Percentiles rank a stretch among this genome's conserved stretches.
phyloP scores from a whole-genome alignment of 1,140 invertebrate genomes.

The Euwallacea fornicatus region DNA sequence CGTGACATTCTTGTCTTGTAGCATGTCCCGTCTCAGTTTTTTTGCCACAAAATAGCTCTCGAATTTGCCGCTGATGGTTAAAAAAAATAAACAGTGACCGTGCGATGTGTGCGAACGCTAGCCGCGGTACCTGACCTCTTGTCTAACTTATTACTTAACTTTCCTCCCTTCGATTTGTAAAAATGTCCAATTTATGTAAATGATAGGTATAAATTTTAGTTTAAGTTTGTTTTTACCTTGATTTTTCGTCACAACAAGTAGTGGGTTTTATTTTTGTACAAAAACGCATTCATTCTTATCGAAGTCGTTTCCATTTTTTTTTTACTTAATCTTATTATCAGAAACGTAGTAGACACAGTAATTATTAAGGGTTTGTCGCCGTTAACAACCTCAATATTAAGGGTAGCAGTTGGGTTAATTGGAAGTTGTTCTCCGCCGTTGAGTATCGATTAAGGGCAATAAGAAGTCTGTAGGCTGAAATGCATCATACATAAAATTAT shows the following conservation, averaged over 20 bases:
- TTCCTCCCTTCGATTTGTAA: slow-evolving; percentile 53
- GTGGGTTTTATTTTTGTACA: slow-evolving; percentile 37
- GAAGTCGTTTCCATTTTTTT: slow-evolving; percentile 21
- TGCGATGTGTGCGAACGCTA: slow-evolving; percentile 44
- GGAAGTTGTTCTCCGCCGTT: slow-evolving; percentile 29
- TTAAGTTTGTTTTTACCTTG: slow-evolving; percentile 49
- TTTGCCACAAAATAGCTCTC: slow-evolving; percentile 48
- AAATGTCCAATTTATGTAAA: slow-evolving; percentile 56
- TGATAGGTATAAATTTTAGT: slow-evolving; percentile 54
- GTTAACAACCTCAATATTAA: slow-evolving; percentile 13
- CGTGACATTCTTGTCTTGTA: not conserved
- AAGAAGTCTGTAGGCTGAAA: slow-evolving; percentile 46
- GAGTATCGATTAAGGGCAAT: slow-evolving; percentile 49
- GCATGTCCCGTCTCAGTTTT: not conserved
- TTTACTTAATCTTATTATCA: slow-evolving; percentile 1
- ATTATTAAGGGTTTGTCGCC: slow-evolving; percentile 33
- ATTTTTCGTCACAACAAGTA: slow-evolving; percentile 34
- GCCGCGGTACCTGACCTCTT: slow-evolving; percentile 50
- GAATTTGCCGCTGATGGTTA: slow-evolving; percentile 41
- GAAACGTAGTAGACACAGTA: not conserved
- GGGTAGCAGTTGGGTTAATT: slow-evolving; percentile 7
- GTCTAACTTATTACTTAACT: slow-evolving; percentile 52
- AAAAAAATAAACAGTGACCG: slow-evolving; percentile 38
- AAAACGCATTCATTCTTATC: slow-evolving; percentile 37
- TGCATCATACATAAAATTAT: slow-evolving; percentile 28